These are phyloP conservation scores for Cebus imitator DNA, from an alignment of 2,113 vertebrate species.

Conservation along the genomic window DNA sequence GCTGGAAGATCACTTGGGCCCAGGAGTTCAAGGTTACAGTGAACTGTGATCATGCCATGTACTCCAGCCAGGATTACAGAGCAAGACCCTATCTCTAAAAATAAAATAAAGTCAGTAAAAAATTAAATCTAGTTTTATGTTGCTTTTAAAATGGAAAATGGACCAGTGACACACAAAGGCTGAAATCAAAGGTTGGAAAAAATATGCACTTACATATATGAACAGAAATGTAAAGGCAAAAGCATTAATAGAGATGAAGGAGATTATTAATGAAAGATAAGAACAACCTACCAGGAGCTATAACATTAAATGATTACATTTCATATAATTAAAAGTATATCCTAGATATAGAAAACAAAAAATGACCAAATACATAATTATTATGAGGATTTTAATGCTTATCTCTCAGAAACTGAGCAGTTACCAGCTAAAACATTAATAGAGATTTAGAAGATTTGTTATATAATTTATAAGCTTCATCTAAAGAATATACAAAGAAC, in stretches of 20 bases:
- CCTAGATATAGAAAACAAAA: not conserved
- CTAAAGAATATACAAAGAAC: not conserved
- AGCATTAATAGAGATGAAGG: not conserved
- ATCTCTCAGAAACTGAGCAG: not conserved
- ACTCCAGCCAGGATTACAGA: no score
- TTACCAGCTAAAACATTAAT: not conserved
- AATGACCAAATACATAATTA: not conserved
- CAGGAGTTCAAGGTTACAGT: no score
- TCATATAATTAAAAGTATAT: not conserved
- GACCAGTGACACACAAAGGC: not conserved
- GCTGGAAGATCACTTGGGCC: no score
- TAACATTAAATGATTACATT: not conserved
- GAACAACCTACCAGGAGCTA: not conserved
- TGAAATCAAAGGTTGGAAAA: not conserved
- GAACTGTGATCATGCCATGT: no score
- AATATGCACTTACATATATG: not conserved
- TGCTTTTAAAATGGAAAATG: not conserved
- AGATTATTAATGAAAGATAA: not conserved
- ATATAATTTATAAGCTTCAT: constrained; percentile 16
- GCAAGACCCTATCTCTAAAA: not conserved
- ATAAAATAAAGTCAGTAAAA: not conserved
- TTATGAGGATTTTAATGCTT: not conserved
- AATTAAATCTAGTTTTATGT: not conserved
- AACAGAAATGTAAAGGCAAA: constrained; percentile 13
- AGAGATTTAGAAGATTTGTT: not conserved